phyloP scores from a whole-genome alignment of 2,888 invertebrate species.

The Hipparchia semele region DNA sequence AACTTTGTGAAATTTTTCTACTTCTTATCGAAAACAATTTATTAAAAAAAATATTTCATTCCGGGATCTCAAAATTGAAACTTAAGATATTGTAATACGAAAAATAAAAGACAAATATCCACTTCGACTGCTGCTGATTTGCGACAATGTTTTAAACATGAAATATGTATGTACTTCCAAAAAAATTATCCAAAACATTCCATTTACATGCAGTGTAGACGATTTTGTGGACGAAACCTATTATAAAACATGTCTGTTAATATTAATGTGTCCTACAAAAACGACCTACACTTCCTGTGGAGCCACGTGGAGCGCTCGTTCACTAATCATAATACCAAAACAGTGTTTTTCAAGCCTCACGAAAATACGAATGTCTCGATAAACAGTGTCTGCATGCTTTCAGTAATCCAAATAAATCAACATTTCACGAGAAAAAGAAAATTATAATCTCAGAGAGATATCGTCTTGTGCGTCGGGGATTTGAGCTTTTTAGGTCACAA shows the following conservation, averaged over 20 bases:
- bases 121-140: not conserved
- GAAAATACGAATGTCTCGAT: not conserved
- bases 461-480: not conserved
- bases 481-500: not conserved
- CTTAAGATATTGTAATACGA: not conserved
- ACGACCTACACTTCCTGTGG: constrained; percentile 11
- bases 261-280: constrained; percentile 16
- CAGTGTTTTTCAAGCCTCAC: constrained; percentile 4
- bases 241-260: constrained; percentile 11
- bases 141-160: constrained; percentile 9
- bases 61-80: no score
- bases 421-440: not conserved
- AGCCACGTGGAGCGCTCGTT: constrained; percentile 7
- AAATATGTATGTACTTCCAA: not conserved
- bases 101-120: not conserved
- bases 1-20: no score
- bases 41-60: no score
- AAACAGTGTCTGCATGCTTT: no score
- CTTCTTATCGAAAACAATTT: no score
- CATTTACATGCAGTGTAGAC: not conserved
- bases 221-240: not conserved
- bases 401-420: not conserved
- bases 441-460: not conserved
- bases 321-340: constrained; percentile 22
- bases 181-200: not conserved